Evolutionary conservation across 2,797 vertebrate species (phyloP), one percentile per base, ranked within the genome.

Genomic region (Lepidocolaptes lacrymiger): DNA sequence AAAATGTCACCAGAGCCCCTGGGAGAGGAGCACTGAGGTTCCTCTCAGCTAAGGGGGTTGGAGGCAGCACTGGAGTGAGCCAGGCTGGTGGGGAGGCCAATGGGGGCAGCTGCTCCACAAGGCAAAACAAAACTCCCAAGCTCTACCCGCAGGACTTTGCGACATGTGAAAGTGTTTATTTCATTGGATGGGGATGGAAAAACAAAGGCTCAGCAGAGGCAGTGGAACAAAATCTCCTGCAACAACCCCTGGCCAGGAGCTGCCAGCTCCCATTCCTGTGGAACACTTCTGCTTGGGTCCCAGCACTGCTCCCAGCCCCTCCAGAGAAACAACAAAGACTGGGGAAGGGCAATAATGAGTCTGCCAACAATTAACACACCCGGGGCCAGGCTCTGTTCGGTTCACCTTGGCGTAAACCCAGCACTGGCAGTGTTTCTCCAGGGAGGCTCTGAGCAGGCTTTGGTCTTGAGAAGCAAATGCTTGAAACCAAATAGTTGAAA

Each of bases 261-360:
- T 86, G 88, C 73, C 93, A 95, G 85, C 92, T 94, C 89, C 67
- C 82, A 93, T 91, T 92, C 55, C 87, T 76, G 43, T n/a, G 44
- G 62, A 2, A 1, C 18, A 10, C 49, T 72, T 51, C 78, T 85
- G 72, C 66, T 5, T 3, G 15, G 88, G 89, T 75, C 46, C 37
- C 4, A 1, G 91, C 28, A 3, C 52, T 32, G 52, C 85, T 96
- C 56, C 77, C 85, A 69, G 67, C 32, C 56, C 43, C 85, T 71
- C 74, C 61, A 52, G 78, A 73, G 91, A 58, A 89, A 72, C 68
- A 89, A 62, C 73, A 85, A 62, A 88, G 63, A 14, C 69, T 0
- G 0, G 39, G 67, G 74, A 90, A 89, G 81, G 76, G 73, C 92
- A 92, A 22, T 80, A 91, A 91, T 37, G 69, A 81, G n/a, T 30